Percentiles rank a stretch among this genome's conserved stretches.
phyloP scores from a whole-genome alignment of 2,888 invertebrate genomes.

The Eilema griseolum region DNA sequence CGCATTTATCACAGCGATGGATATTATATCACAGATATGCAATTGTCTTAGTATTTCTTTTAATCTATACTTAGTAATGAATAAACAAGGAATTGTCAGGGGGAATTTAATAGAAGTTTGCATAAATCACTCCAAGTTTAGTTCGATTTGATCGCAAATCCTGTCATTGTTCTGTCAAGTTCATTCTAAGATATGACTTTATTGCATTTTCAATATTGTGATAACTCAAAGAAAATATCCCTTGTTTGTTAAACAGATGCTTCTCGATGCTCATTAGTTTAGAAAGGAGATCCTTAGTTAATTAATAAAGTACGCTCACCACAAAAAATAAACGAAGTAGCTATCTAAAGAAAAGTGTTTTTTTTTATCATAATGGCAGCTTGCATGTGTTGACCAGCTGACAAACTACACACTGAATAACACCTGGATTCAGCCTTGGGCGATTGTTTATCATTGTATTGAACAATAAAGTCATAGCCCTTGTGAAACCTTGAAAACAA shows the following conservation, averaged over 20 bases:
- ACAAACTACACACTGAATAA: constrained; percentile 20
- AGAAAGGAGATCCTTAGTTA: not conserved
- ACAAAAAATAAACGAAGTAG: not conserved
- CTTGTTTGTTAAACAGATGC: not conserved
- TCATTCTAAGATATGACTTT: not conserved
- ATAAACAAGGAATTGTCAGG: not conserved
- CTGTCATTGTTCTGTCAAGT: not conserved
- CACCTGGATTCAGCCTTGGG: constrained; percentile 34
- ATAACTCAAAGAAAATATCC: constrained; percentile 1
- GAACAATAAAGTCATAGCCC: constrained; percentile 26
- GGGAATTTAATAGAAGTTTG: not conserved
- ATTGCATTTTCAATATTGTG: not conserved
- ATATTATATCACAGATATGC: no score
- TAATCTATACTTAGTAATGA: no score
- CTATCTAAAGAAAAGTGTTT: not conserved
- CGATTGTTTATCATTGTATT: constrained; percentile 20
- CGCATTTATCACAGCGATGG: no score
- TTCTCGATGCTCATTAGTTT: not conserved
- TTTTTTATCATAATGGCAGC: not conserved
- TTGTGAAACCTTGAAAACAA: constrained; percentile 24
- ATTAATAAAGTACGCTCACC: not conserved
- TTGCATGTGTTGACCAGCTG: constrained; percentile 17
- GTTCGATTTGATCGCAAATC: not conserved
- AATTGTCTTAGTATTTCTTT: no score
- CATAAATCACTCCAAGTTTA: not conserved